Evolutionary conservation across 2,888 invertebrate species (phyloP), one percentile per base, ranked within the genome.

Genomic region (Drosophila borealis): DNA sequence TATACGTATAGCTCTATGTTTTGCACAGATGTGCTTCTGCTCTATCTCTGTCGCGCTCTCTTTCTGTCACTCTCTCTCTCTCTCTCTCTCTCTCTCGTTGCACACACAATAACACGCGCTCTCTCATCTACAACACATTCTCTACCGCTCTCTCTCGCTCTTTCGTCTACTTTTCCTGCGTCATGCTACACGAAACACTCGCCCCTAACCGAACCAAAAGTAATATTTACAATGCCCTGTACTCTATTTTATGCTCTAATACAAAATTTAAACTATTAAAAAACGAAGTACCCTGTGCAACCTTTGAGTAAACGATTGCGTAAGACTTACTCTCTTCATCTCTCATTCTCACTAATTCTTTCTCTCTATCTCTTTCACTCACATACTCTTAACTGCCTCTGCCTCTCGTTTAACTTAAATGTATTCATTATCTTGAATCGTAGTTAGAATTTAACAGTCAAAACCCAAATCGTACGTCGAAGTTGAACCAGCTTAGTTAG

Each of bases 361-460:
- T 70, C 36, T 60, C 21, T 50, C 51, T 51, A 17, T 33, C 41
- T 37, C 25, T 54, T 33, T 29, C 34, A 25, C 25, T 29, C 10
- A 33, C 36, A 8, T 14, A 17, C 25, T n/a, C 44, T 65, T 49
- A 8, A 25, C 56, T 70, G 37, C 53, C 44, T 46, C 29, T 55
- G 33, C 56, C n/a, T 56, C 42, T 70, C 37, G 48, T 72, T 65
- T 63, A 44, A 63, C 17, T 70, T 74, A 49, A 60, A 59, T 75
- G 68, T 75, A 67, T 51, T 67, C 59, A 62, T 82, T 51, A 64
- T 74, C 56, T 69, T 59, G 73, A 80, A 65, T 73, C 44, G 83
- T 80, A 86, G 86, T 88, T 88, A 88, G 80, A 70, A 68, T 81
- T 76, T 80, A 63, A 48, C 46, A 62, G 70, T 70, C 63, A 61